phyloP scores from a whole-genome alignment of 2,888 invertebrate genomes.

The Chrysolina oricalcia region DNA sequence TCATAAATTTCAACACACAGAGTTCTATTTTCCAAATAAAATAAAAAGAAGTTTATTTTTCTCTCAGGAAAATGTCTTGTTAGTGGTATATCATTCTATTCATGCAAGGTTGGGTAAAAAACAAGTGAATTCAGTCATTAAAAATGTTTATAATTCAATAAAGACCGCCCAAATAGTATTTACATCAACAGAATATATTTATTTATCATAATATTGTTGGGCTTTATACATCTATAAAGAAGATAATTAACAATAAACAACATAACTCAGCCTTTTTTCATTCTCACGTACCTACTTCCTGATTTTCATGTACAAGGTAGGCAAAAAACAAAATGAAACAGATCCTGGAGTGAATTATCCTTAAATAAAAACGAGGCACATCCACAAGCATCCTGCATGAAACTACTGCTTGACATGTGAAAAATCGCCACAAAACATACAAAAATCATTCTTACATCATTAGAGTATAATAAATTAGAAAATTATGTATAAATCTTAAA shows the following conservation, averaged over 20 bases:
- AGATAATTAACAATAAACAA: slow-evolving; percentile 46
- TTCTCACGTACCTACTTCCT: slow-evolving; percentile 46
- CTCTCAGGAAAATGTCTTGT: no score
- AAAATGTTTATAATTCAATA: slow-evolving; percentile 48
- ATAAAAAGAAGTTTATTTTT: no score
- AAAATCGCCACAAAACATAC: slow-evolving; percentile 4
- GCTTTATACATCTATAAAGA: slow-evolving; percentile 53
- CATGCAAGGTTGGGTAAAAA: not conserved
- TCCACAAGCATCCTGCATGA: not conserved
- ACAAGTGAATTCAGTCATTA: slow-evolving; percentile 17
- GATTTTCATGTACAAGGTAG: slow-evolving; percentile 10
- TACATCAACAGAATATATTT: slow-evolving; percentile 50
- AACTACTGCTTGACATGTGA: not conserved
- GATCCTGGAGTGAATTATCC: slow-evolving; percentile 14
- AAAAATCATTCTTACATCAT: not conserved
- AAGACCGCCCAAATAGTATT: slow-evolving; percentile 47
- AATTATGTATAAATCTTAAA: slow-evolving; percentile 19
- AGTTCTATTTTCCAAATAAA: no score
- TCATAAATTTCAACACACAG: no score
- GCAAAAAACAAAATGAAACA: slow-evolving; percentile 26
- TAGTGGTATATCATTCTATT: no score
- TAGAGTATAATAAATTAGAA: slow-evolving; percentile 17
- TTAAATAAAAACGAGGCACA: not conserved
- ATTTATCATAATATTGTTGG: slow-evolving; percentile 43
- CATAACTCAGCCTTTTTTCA: slow-evolving; percentile 53